phyloP scores from a whole-genome alignment of 2,888 invertebrate species.

The Parasteatoda lunata region DNA sequence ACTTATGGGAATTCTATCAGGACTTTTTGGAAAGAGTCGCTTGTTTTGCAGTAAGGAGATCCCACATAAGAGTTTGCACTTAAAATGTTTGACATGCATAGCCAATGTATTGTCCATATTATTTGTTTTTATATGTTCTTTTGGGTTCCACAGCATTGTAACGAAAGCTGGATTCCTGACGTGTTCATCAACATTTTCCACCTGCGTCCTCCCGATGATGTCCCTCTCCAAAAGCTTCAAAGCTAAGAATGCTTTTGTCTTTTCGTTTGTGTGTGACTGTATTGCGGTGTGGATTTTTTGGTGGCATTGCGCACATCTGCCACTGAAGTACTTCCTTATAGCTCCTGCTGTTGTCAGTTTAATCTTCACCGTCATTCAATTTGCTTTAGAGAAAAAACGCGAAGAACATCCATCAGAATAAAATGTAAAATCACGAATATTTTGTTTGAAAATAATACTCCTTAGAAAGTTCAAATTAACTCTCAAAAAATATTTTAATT shows the following conservation, averaged over 20 bases:
- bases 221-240: conserved; percentile 25
- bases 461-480: too few species aligned
- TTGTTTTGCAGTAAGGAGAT: background rate
- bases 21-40: conserved; percentile 4
- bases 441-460: too few species aligned
- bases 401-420: background rate
- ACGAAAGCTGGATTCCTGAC: background rate
- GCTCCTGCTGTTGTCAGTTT: conserved; percentile 30
- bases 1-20: background rate
- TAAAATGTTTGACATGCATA: background rate
- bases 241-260: background rate
- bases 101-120: conserved; percentile 1
- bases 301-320: conserved; percentile 26
- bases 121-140: conserved; percentile 9
- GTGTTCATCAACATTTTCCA: conserved; percentile 22
- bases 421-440: too few species aligned
- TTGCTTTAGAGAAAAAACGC: conserved; percentile 8
- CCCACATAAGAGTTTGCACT: background rate
- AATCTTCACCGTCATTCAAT: conserved; percentile 17
- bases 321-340: conserved; percentile 46
- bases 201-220: conserved; percentile 32
- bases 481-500: too few species aligned
- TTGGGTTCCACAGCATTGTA: conserved; percentile 24
- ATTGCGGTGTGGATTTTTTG: conserved; percentile 19
- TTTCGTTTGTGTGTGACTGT: background rate